Percentiles rank a stretch among this genome's conserved stretches.
These are phyloP conservation scores for Chironomus riparius DNA, from an alignment of 2,888 invertebrate genomes.

Conservation along the genomic window DNA sequence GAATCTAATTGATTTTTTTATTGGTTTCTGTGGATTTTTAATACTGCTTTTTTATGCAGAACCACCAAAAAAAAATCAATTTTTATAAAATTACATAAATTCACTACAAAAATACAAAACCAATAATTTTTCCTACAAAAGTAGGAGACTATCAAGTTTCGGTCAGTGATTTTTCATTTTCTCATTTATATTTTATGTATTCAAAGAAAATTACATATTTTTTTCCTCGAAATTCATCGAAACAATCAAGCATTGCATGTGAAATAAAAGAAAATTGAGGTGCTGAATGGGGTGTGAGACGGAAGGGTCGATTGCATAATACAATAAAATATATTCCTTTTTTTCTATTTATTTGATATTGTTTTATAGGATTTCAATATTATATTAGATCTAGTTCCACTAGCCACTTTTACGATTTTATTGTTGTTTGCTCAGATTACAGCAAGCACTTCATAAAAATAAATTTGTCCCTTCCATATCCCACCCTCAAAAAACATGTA, in stretches of 20 bases:
- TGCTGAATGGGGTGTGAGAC: too few relatives aligned
- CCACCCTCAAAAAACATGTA: neutral
- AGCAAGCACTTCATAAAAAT: neutral
- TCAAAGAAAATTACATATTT: neutral
- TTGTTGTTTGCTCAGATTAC: slow-evolving; percentile 18
- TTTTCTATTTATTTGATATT: neutral
- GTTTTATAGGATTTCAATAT: slow-evolving; percentile 1
- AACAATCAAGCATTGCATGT: too few relatives aligned
- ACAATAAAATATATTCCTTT: neutral
- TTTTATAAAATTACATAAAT: too few relatives aligned
- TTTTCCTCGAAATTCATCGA: too few relatives aligned
- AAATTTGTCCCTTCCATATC: slow-evolving; percentile 3
- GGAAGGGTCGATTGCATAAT: neutral
- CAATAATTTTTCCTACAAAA: neutral
- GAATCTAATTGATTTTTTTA: slow-evolving; percentile 22
- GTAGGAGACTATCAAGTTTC: neutral
- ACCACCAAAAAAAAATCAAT: too few relatives aligned
- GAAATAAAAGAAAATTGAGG: too few relatives aligned
- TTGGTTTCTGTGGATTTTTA: neutral
- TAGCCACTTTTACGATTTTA: neutral
- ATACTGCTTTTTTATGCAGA: too few relatives aligned
- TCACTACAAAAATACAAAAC: neutral
- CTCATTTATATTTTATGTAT: slow-evolving; percentile 16
- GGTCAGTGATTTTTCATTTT: slow-evolving; percentile 16
- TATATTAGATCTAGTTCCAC: neutral